A percentile compares a stretch with the other conserved stretches of the same genome.
Conservation (phyloP, 2,797 vertebrate genomes). For the Coregonus sp. region DNA sequence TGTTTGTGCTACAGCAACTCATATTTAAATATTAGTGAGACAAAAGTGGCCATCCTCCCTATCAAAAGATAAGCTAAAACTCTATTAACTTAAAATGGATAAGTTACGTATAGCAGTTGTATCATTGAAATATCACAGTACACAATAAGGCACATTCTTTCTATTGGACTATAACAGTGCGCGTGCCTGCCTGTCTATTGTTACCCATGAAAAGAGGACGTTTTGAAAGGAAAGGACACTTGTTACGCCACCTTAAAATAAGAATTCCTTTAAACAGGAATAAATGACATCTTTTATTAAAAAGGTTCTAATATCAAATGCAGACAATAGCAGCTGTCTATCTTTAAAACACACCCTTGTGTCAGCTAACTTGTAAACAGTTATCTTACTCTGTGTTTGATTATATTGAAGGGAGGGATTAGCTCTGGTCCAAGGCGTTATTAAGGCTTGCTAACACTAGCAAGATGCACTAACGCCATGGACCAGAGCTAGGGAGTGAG, state of each 20-base stretch:
- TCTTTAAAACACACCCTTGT: constrained; percentile 34
- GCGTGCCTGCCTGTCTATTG: constrained; percentile 53
- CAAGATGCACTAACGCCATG: not conserved
- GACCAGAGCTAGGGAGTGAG: constrained; percentile 5
- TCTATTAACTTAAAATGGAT: constrained; percentile 23
- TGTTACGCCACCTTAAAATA: constrained; percentile 54
- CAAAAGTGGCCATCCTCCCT: constrained; percentile 59
- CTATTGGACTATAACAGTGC: constrained; percentile 65
- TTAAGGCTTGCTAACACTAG: not conserved
- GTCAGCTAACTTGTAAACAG: constrained; percentile 57
- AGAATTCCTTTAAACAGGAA: constrained; percentile 85
- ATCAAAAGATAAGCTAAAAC: constrained; percentile 27
- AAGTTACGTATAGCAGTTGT: constrained; percentile 35
- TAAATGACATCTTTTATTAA: constrained; percentile 72
- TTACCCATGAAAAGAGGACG: constrained; percentile 47
- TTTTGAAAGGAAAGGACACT: constrained; percentile 54
- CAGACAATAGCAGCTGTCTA: constrained; percentile 65
- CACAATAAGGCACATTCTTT: constrained; percentile 33
- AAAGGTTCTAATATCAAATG: constrained; percentile 66
- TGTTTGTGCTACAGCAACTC: constrained; percentile 64
- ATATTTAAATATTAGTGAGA: constrained; percentile 70
- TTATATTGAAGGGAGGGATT: constrained; percentile 25
- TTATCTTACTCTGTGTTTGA: constrained; percentile 39
- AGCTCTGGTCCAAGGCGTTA: not conserved
- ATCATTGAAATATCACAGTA: constrained; percentile 35